Base-by-base conservation (phyloP, 2,888 invertebrate genomes). In the Isotomurus palustris region DNA sequence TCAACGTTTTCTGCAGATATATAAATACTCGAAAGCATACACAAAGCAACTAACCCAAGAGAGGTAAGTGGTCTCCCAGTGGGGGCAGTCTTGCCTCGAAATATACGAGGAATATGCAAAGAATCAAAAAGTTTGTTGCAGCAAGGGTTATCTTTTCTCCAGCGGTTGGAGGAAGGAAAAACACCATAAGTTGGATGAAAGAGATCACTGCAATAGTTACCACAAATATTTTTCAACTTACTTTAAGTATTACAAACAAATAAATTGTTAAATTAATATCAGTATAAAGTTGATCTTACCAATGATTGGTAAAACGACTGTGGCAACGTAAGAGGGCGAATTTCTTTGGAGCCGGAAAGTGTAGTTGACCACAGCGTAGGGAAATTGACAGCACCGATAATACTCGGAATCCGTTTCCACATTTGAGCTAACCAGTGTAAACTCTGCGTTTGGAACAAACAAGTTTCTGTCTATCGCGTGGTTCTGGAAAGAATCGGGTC, bases 271-370 rank as follows among this genome's bases (percentile, higher is more conserved):
- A 19, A 22, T n/a, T 21, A 17, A n/a, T 41, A 40, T 4, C 3
- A 6, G 17, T 14, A 22, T 56, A 22, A 35, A 17, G 22, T 17
- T 44, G n/a, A 27, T 35, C 52, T 53, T 62, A 71, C 70, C 79
- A 60, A 80, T 75, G 1, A 83, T 82, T 2, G 85, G 85, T n/a
- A 82, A 80, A 43, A 84, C 77, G 41, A 84, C 79, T 17, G 84
- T 75, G 2, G 82, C 80, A 49, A 78, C 79, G 73, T 84, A 84
- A 58, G 83, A 80, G 1, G 82, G 79, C 0, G 84, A 82, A 44
- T 79, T 77, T 66, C 85, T 76, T 53, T 76, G 72, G 10, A 84
- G 70, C 2, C 77, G 77, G 22, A 84, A 72, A 48, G 76, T 75
- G 63, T 80, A 80, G 2, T 77, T 77, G 43, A 83, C 72, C 52